phyloP scores from a whole-genome alignment of 2,113 vertebrate genomes.

The Zosterops hypoxanthus region DNA sequence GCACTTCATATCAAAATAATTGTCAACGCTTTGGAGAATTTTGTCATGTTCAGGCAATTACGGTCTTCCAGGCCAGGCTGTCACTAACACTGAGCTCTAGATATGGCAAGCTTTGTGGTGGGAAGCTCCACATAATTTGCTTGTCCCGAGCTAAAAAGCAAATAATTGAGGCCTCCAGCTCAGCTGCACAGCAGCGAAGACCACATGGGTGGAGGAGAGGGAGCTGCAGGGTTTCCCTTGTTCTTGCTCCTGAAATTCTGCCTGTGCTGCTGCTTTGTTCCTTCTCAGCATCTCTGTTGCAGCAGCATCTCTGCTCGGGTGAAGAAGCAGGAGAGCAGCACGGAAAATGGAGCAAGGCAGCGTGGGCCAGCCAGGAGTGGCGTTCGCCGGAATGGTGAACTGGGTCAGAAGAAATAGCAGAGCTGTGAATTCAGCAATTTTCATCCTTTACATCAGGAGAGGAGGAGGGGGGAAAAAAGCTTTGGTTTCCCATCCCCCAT shows the following conservation, averaged over 20 bases:
- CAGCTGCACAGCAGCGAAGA: background rate
- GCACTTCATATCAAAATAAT: rapidly evolving
- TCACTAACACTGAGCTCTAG: background rate
- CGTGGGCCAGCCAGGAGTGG: constrained; percentile 33
- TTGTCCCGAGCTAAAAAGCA: background rate
- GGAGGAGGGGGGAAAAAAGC: rapidly evolving
- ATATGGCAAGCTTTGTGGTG: background rate
- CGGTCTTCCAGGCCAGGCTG: background rate
- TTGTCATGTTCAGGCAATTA: background rate
- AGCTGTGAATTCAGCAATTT: constrained; percentile 57
- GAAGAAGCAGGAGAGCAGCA: constrained; percentile 27
- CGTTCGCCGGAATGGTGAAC: background rate
- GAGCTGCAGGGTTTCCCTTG: background rate
- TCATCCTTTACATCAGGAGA: background rate
- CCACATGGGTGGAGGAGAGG: background rate
- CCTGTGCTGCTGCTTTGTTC: background rate
- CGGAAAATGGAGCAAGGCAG: constrained; percentile 52
- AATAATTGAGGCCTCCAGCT: background rate
- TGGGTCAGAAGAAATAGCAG: constrained; percentile 62
- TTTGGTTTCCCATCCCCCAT: background rate
- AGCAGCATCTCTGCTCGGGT: background rate
- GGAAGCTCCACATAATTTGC: background rate
- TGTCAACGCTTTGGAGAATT: background rate
- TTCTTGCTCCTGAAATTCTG: background rate
- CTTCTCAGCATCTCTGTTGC: background rate